A percentile compares a stretch with the other conserved stretches of the same genome.
These are phyloP conservation scores for Mamestra brassicae DNA, from an alignment of 2,888 invertebrate genomes.

Conservation along the genomic window DNA sequence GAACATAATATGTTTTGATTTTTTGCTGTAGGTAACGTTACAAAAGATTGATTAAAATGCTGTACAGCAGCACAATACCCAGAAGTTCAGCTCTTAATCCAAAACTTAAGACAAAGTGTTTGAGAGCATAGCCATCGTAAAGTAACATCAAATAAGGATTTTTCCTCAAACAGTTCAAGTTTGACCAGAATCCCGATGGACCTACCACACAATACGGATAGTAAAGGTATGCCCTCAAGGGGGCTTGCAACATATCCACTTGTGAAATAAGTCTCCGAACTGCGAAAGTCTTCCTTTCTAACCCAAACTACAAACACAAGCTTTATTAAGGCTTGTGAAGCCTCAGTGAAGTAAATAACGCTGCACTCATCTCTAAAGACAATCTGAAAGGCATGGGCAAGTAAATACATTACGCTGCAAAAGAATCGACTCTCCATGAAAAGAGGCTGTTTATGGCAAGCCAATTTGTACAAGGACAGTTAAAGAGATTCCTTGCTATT, in stretches of 20 bases:
- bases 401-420: slow-evolving; percentile 32
- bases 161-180: slow-evolving; percentile 14
- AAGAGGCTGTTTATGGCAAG: slow-evolving; percentile 44
- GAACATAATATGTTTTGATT: neutral
- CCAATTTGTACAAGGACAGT: slow-evolving; percentile 49
- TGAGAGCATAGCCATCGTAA: neutral
- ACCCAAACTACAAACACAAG: slow-evolving; percentile 45
- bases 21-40: neutral
- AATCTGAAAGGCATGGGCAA: slow-evolving; percentile 10
- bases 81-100: neutral
- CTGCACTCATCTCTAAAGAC: slow-evolving; percentile 9
- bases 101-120: neutral
- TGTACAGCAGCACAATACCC: neutral
- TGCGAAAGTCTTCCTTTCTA: slow-evolving; percentile 38
- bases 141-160: neutral
- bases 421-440: slow-evolving; percentile 48
- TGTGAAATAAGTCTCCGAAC: slow-evolving; percentile 41
- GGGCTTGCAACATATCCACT: slow-evolving; percentile 45
- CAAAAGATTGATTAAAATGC: neutral
- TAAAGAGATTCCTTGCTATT: slow-evolving; percentile 49
- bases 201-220: slow-evolving; percentile 56
- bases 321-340: slow-evolving; percentile 27
- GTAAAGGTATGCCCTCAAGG: slow-evolving; percentile 45
- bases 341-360: slow-evolving; percentile 35
- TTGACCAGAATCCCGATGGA: slow-evolving; percentile 34